Evolutionary conservation across 2,113 vertebrate genomes (phyloP).

Genomic region (Petrocephalus microphthalmus): DNA sequence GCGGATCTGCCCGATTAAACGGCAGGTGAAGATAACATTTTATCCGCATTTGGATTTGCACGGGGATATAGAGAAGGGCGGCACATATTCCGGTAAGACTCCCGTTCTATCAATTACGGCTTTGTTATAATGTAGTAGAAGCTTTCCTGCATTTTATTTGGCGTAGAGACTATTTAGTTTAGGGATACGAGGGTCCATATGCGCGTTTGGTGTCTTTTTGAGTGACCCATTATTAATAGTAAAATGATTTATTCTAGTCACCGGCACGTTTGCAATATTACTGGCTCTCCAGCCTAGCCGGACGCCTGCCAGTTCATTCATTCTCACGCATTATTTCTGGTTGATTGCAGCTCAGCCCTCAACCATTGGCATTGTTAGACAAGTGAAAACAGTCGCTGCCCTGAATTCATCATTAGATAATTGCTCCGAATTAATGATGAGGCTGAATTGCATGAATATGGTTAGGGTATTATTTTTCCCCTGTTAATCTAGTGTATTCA

Average conservation of each 20-base stretch:
- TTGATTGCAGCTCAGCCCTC: background rate
- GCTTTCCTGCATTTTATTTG: background rate
- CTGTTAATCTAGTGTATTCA: background rate
- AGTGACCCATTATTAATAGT: background rate
- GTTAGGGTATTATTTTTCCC: background rate
- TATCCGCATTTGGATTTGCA: conserved; percentile 24
- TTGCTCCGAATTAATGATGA: background rate
- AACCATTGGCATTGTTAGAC: background rate
- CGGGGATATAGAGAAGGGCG: background rate
- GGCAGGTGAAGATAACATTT: conserved; percentile 20
- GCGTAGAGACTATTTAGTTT: background rate
- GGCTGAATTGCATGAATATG: background rate
- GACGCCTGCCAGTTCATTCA: conserved; percentile 7
- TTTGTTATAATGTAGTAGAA: background rate
- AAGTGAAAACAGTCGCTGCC: background rate
- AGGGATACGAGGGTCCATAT: background rate
- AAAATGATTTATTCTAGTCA: background rate
- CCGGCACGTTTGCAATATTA: background rate
- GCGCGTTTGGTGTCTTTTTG: background rate
- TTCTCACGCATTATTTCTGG: background rate
- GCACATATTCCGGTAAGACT: conserved; percentile 20
- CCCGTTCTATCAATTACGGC: background rate
- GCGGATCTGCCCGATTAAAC: conserved; percentile 1
- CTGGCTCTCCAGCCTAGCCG: background rate
- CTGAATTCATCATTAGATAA: background rate